A percentile compares a stretch with the other conserved stretches of the same genome.
These are phyloP conservation scores for Recurvirostra avosetta DNA, from an alignment of 2,113 vertebrate species.

Conservation along the genomic window DNA sequence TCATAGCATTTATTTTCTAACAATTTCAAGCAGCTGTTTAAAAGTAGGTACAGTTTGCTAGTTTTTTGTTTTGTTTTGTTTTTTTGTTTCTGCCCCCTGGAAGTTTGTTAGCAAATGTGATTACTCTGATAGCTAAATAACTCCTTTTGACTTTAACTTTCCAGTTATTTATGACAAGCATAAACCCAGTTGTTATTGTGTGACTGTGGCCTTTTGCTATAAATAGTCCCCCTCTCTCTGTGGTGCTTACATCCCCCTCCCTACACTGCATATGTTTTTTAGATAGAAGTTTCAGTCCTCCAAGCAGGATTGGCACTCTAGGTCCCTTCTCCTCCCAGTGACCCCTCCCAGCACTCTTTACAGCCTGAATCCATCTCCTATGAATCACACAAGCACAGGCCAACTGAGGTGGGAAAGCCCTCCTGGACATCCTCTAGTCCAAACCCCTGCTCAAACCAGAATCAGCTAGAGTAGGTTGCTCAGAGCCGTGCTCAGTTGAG, in stretches of 20 bases:
- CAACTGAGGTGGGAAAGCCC: neutral
- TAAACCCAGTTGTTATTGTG: neutral
- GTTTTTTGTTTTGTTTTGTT: neutral
- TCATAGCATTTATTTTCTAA: neutral
- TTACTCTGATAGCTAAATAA: neutral
- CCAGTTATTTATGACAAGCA: neutral
- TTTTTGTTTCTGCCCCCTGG: neutral
- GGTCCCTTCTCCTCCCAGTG: neutral
- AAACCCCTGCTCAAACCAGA: neutral
- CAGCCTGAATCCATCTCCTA: neutral
- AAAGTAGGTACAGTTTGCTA: neutral
- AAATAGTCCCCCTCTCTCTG: neutral
- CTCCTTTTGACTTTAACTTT: neutral
- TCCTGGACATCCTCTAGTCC: neutral
- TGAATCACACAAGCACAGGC: neutral
- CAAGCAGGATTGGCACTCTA: neutral
- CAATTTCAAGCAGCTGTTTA: neutral
- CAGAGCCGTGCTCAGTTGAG: fast-evolving
- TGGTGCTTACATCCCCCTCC: neutral
- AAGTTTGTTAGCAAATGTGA: neutral
- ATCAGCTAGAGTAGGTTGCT: neutral
- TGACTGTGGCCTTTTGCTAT: neutral
- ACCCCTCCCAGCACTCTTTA: neutral
- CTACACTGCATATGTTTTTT: neutral
- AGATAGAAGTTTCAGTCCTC: neutral